A percentile compares a stretch with the other conserved stretches of the same genome.
Conservation (phyloP, 2,888 invertebrate genomes). For the Empis stercorea region DNA sequence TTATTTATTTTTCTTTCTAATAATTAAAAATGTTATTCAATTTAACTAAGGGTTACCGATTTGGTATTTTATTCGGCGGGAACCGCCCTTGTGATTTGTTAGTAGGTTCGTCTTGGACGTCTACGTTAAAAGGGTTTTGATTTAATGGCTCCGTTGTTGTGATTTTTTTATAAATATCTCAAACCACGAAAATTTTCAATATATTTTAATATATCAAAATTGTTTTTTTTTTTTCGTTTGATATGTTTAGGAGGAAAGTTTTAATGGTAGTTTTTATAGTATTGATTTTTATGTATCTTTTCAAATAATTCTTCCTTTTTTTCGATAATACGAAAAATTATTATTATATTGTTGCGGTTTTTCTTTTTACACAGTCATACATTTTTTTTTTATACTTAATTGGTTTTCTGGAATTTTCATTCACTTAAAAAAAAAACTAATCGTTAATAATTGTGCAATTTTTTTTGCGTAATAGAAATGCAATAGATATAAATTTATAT, state of each 20-base stretch:
- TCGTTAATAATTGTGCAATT: not conserved
- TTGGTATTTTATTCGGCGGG: conserved; percentile 31
- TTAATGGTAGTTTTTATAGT: not conserved
- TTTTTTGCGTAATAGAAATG: not conserved
- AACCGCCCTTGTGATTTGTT: conserved; percentile 18
- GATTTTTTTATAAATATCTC: conserved; percentile 22
- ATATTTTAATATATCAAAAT: not conserved
- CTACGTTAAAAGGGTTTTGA: conserved; percentile 24
- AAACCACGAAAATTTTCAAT: conserved; percentile 12
- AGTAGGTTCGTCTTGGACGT: conserved; percentile 26
- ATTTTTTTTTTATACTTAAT: no score
- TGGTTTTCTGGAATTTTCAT: no score
- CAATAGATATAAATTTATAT: not conserved
- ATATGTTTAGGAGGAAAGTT: not conserved
- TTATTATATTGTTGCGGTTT: no score
- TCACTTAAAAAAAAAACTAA: no score
- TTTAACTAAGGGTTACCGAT: conserved; percentile 27
- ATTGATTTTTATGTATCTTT: not conserved
- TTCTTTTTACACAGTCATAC: no score
- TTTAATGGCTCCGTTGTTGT: conserved; percentile 36
- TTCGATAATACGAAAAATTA: no score
- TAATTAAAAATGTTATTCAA: not conserved
- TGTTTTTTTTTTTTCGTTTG: not conserved
- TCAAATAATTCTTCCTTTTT: no score
- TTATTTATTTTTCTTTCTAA: not conserved